Conservation (phyloP, 2,888 invertebrate genomes). For the Papilio elwesi region DNA sequence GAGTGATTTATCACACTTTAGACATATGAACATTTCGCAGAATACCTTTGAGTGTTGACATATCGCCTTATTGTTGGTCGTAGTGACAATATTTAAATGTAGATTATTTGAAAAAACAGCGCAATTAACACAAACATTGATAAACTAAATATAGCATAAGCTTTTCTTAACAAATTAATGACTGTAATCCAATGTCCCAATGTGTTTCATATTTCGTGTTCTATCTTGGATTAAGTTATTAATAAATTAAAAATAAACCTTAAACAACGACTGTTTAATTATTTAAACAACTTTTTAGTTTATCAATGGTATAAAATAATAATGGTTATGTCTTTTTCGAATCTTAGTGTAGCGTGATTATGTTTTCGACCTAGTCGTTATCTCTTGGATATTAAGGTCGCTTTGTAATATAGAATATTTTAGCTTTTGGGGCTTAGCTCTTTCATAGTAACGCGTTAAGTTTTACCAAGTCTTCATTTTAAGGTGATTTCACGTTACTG, state of each 20-base stretch:
- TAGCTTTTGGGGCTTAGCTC: slow-evolving; percentile 6
- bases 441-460: slow-evolving; percentile 1
- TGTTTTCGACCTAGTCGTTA: slow-evolving; percentile 11
- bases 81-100: not conserved
- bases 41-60: too few relatives aligned
- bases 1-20: too few relatives aligned
- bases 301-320: not conserved
- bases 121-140: slow-evolving; percentile 5
- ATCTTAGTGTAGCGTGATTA: not conserved
- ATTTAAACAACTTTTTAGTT: slow-evolving; percentile 6
- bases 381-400: slow-evolving; percentile 10
- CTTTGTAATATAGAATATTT: slow-evolving; percentile 8
- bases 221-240: too few relatives aligned
- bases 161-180: too few relatives aligned
- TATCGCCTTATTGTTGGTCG: slow-evolving; percentile 1
- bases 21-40: too few relatives aligned
- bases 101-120: slow-evolving; percentile 4
- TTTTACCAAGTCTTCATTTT: not conserved
- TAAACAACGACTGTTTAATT: too few relatives aligned
- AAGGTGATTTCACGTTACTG: not conserved
- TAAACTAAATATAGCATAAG: not conserved
- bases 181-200: too few relatives aligned
- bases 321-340: slow-evolving; percentile 11
- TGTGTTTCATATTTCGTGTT: too few relatives aligned
- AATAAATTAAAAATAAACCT: too few relatives aligned